Evolutionary conservation across 2,113 vertebrate genomes (phyloP).

Genomic region (Nyctereutes procyonoides): DNA sequence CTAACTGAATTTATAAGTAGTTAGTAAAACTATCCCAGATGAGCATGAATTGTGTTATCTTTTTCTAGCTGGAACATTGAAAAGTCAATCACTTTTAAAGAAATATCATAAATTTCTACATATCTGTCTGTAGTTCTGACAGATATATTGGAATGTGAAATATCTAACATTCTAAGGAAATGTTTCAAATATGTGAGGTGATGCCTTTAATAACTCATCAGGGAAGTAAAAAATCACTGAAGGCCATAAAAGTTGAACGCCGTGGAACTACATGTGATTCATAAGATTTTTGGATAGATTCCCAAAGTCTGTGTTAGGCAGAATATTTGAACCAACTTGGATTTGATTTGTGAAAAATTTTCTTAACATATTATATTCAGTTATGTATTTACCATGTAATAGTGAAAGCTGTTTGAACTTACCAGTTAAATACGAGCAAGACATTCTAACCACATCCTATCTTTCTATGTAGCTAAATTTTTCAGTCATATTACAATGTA

Average conservation of each 20-base stretch:
- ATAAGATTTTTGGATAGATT: slow-evolving; percentile 22
- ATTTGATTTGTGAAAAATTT: slow-evolving; percentile 54
- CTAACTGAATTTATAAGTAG: slow-evolving; percentile 15
- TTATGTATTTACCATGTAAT: slow-evolving; percentile 31
- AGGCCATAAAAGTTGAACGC: background rate
- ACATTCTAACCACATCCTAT: background rate
- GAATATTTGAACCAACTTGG: slow-evolving; percentile 43
- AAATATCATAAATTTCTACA: background rate
- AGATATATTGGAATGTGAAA: background rate
- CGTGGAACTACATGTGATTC: background rate
- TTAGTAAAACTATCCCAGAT: background rate
- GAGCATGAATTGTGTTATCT: background rate
- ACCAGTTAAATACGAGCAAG: background rate
- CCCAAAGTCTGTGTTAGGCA: background rate
- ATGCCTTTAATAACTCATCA: slow-evolving; percentile 28
- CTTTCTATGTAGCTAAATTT: background rate
- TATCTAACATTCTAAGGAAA: slow-evolving; percentile 15
- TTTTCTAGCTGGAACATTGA: slow-evolving; percentile 21
- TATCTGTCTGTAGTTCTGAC: background rate
- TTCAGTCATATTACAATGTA: background rate
- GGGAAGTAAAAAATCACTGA: background rate
- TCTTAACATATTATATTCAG: background rate
- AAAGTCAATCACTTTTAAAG: background rate
- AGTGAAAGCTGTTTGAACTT: background rate
- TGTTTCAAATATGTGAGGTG: slow-evolving; percentile 29